phyloP scores from a whole-genome alignment of 2,888 invertebrate species.

The Gari tellinella region DNA sequence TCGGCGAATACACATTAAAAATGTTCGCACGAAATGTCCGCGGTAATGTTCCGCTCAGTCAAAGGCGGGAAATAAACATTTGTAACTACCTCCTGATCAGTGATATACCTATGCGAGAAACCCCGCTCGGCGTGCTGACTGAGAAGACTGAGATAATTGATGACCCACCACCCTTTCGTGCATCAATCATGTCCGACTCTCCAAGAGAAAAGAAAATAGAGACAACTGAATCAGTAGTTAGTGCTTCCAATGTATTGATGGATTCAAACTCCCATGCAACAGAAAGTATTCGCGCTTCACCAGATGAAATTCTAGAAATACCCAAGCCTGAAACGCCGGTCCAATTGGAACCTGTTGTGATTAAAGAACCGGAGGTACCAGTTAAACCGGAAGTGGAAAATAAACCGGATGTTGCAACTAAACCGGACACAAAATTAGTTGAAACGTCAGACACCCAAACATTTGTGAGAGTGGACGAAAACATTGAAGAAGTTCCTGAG shows the following conservation, averaged over 20 bases:
- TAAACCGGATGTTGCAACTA: neutral
- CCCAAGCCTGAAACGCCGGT: constrained; percentile 9
- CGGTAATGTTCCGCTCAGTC: constrained; percentile 37
- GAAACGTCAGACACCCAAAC: constrained; percentile 8
- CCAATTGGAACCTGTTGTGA: constrained; percentile 2
- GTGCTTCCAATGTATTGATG: constrained; percentile 53
- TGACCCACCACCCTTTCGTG: constrained; percentile 16
- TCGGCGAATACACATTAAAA: constrained; percentile 60
- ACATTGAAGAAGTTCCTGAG: constrained; percentile 51
- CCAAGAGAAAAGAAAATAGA: constrained; percentile 10
- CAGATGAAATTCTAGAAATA: constrained; percentile 10
- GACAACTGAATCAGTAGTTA: constrained; percentile 42
- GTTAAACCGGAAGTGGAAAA: constrained; percentile 3
- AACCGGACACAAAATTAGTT: constrained; percentile 1
- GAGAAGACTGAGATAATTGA: constrained; percentile 56
- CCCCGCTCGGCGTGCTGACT: constrained; percentile 46
- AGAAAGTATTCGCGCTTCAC: constrained; percentile 29
- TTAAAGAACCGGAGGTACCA: constrained; percentile 1
- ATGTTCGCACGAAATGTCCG: constrained; percentile 59
- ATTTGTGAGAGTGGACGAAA: constrained; percentile 36
- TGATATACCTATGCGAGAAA: constrained; percentile 41
- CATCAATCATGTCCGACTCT: constrained; percentile 8
- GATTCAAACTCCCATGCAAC: constrained; percentile 46
- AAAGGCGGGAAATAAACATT: constrained; percentile 68
- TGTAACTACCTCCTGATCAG: constrained; percentile 75